Percentiles rank a stretch among this genome's conserved stretches.
Evolutionary conservation across 2,888 invertebrate genomes (phyloP).

Genomic region (Cosmia trapezina): DNA sequence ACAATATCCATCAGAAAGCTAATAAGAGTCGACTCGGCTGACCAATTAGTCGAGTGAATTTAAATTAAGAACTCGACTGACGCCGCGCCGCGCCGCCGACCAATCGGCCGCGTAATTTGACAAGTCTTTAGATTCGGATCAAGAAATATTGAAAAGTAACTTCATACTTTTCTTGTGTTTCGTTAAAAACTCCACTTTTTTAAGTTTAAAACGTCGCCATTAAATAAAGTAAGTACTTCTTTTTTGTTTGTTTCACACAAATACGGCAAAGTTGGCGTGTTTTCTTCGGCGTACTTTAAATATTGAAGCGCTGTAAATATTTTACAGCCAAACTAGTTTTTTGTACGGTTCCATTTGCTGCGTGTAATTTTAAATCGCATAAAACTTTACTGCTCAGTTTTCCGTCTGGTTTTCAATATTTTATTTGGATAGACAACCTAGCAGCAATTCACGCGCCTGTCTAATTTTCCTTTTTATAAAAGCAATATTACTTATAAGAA

Average conservation of each 20-base stretch:
- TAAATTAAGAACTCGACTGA: conserved; percentile 72
- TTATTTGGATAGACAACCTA: conserved; percentile 12
- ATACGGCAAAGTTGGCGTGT: conserved; percentile 52
- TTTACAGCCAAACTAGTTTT: conserved; percentile 51
- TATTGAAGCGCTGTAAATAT: conserved; percentile 62
- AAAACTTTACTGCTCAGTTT: conserved; percentile 44
- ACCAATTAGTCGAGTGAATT: conserved; percentile 73
- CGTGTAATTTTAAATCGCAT: conserved; percentile 34
- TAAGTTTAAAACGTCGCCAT: conserved; percentile 52
- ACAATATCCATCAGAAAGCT: conserved; percentile 72
- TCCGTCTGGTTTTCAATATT: conserved; percentile 32
- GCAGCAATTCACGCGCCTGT: neutral
- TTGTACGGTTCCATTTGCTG: conserved; percentile 18
- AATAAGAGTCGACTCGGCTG: conserved; percentile 69
- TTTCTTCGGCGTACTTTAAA: conserved; percentile 57
- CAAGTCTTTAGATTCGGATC: conserved; percentile 69
- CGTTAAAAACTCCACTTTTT: conserved; percentile 55
- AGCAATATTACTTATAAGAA: neutral
- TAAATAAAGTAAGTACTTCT: conserved; percentile 48
- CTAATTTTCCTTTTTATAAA: conserved; percentile 11
- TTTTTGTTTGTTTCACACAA: conserved; percentile 58
- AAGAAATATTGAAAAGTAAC: conserved; percentile 60
- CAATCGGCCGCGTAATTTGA: conserved; percentile 73
- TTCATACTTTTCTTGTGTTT: conserved; percentile 52
- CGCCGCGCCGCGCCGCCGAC: conserved; percentile 60